Conservation (phyloP, 2,888 invertebrate species). For the Cheilosia vulpina region DNA sequence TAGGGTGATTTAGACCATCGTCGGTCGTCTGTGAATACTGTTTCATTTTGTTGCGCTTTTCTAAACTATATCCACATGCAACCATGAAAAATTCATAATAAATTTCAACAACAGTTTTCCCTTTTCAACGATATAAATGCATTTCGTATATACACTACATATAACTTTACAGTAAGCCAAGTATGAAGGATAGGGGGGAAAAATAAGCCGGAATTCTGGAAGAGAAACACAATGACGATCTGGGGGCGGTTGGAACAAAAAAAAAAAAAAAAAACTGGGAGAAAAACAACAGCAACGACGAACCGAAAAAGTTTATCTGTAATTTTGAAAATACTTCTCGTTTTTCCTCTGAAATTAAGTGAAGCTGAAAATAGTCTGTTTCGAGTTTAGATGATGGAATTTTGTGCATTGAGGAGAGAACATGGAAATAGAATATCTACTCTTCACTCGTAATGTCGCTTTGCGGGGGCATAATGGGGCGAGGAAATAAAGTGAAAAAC, state of each 20-base stretch:
- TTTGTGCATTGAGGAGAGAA: constrained; percentile 46
- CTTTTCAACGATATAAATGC: constrained; percentile 36
- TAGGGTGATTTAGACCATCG: constrained; percentile 33
- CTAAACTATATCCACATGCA: constrained; percentile 47
- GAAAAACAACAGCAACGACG: neutral
- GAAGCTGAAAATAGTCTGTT: constrained; percentile 74
- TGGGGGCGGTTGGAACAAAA: neutral
- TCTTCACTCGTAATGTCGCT: constrained; percentile 29
- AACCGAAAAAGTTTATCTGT: constrained; percentile 71
- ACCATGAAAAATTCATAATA: constrained; percentile 71
- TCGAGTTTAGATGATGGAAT: constrained; percentile 69
- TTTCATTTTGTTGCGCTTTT: constrained; percentile 18
- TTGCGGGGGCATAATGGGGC: constrained; percentile 5
- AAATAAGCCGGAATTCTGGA: constrained; percentile 43
- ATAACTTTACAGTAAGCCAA: constrained; percentile 3
- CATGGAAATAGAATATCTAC: constrained; percentile 16
- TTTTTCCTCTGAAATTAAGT: constrained; percentile 59
- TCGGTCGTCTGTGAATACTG: constrained; percentile 2
- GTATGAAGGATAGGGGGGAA: neutral
- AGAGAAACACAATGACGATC: constrained; percentile 37
- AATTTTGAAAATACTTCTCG: constrained; percentile 62
- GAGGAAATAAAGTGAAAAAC: constrained; percentile 73
- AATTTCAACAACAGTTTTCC: constrained; percentile 48
- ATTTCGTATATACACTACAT: constrained; percentile 22
- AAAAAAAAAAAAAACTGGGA: neutral